These are phyloP conservation scores for Metaphire vulgaris DNA, from an alignment of 1,140 invertebrate species.

Conservation along the genomic window DNA sequence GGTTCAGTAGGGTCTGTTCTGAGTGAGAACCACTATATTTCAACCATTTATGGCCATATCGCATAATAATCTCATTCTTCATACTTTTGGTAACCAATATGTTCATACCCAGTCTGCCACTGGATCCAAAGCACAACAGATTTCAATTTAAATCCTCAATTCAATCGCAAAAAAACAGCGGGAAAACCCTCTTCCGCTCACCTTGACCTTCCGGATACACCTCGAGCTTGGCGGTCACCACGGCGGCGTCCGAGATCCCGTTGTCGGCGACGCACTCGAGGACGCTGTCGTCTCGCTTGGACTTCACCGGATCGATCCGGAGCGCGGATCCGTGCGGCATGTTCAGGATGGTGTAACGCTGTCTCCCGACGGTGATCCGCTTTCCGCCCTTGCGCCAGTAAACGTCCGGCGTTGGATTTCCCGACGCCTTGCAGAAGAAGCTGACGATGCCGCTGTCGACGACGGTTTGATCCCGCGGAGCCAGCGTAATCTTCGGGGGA, in stretches of 20 bases:
- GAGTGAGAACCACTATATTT: too few species aligned
- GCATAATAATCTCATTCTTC: too few species aligned
- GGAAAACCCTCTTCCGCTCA: too few species aligned
- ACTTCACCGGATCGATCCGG: slow-evolving; percentile 81
- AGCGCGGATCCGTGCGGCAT: slow-evolving; percentile 70
- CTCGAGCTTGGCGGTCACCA: slow-evolving; percentile 73
- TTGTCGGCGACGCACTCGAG: slow-evolving; percentile 44
- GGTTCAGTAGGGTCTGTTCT: too few species aligned
- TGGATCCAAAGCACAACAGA: too few species aligned
- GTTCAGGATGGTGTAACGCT: slow-evolving; percentile 51
- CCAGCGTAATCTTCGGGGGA: slow-evolving; percentile 41
- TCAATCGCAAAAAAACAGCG: too few species aligned
- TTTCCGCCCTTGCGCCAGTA: slow-evolving; percentile 86
- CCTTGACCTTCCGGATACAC: slow-evolving; percentile 71
- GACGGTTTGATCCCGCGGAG: slow-evolving; percentile 55
- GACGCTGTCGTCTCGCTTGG: slow-evolving; percentile 70
- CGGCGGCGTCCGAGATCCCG: slow-evolving; percentile 72
- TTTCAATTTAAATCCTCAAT: too few species aligned
- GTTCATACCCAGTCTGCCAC: too few species aligned
- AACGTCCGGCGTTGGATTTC: slow-evolving; percentile 76
- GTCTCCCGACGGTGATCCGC: slow-evolving; percentile 62
- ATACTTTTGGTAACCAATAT: too few species aligned
- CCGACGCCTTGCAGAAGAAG: slow-evolving; percentile 90
- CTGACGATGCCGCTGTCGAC: slow-evolving; percentile 81
- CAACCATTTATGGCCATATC: too few species aligned